Percentiles rank a stretch among this genome's conserved stretches.
Conservation (phyloP, 2,888 invertebrate species). For the Napeogenes sylphis region DNA sequence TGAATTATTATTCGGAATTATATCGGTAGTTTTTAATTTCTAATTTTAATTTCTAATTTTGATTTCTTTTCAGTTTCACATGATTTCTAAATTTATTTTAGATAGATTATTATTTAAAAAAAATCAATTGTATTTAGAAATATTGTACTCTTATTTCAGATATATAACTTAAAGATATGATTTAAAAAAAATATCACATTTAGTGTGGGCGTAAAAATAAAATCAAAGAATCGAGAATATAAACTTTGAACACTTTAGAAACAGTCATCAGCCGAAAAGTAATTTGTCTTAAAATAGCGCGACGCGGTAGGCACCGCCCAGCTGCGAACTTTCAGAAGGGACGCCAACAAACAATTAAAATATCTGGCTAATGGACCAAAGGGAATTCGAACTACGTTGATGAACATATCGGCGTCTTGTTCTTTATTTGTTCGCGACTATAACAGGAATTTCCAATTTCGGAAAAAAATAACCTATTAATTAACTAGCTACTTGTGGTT, state of each 20-base stretch:
- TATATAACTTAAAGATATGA: conserved; percentile 14
- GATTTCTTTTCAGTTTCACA: not conserved
- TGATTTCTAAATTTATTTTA: too few relatives aligned
- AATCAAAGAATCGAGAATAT: conserved; percentile 23
- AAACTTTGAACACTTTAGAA: conserved; percentile 42
- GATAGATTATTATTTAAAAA: too few relatives aligned
- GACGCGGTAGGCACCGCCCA: conserved; percentile 64
- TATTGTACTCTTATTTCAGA: not conserved
- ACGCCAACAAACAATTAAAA: conserved; percentile 70
- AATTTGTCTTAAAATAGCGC: conserved; percentile 74
- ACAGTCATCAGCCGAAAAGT: conserved; percentile 61
- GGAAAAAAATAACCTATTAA: conserved; percentile 45
- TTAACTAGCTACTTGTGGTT: conserved; percentile 45
- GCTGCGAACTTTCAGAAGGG: conserved; percentile 68
- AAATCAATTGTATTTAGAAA: not conserved
- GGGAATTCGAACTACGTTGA: conserved; percentile 70
- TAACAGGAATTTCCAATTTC: conserved; percentile 42
- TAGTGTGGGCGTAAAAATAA: conserved; percentile 18
- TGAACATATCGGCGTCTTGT: conserved; percentile 68
- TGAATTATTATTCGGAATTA: conserved; percentile 53
- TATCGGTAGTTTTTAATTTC: conserved; percentile 19
- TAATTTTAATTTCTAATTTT: not conserved
- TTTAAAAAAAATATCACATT: conserved; percentile 2
- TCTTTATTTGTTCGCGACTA: conserved; percentile 53
- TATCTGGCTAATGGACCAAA: conserved; percentile 73